phyloP scores from a whole-genome alignment of 2,888 invertebrate species.

The Stenolophus ochropezus region DNA sequence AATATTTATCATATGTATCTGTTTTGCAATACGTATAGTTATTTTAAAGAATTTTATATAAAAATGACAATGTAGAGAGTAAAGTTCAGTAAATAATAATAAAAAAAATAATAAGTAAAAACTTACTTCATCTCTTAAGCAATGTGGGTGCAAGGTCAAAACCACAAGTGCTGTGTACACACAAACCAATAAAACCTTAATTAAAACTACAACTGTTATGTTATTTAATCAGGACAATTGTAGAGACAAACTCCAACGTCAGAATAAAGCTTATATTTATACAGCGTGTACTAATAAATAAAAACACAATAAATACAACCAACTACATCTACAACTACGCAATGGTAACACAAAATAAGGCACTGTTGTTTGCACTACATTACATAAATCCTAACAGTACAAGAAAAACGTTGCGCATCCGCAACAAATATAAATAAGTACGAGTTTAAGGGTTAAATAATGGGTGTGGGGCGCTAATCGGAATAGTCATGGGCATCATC shows the following conservation, averaged over 20 bases:
- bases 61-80: too few species aligned
- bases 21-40: too few species aligned
- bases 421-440: neutral
- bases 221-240: conserved; percentile 23
- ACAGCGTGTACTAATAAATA: conserved; percentile 48
- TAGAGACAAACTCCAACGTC: conserved; percentile 10
- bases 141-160: conserved; percentile 35
- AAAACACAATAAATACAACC: conserved; percentile 42
- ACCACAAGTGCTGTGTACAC: neutral
- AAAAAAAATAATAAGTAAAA: neutral
- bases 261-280: conserved; percentile 43
- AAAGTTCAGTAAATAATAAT: too few species aligned
- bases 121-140: neutral
- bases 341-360: neutral
- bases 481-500: conserved; percentile 73
- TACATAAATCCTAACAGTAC: neutral
- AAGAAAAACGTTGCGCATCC: neutral
- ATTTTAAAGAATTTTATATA: too few species aligned
- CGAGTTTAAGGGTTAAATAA: neutral
- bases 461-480: conserved; percentile 71
- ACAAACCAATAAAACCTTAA: conserved; percentile 34
- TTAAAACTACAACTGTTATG: neutral
- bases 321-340: neutral
- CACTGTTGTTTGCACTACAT: neutral
- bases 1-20: too few species aligned